Evolutionary conservation across 1,140 invertebrate species (phyloP).

Genomic region (Hylaeus volcanicus): DNA sequence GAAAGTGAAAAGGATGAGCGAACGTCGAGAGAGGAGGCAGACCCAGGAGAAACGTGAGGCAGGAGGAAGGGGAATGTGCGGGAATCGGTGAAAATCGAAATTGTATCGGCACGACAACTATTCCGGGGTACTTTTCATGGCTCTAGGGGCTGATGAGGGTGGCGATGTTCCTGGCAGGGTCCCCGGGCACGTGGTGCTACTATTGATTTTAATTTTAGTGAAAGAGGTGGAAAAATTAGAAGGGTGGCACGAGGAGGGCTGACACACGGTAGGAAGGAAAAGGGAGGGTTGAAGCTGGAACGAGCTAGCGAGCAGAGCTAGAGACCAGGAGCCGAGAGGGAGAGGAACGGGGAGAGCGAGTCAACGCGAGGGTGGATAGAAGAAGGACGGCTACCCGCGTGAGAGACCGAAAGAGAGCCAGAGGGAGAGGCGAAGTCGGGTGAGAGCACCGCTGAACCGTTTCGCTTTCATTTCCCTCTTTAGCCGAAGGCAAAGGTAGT

Average conservation of each 20-base stretch:
- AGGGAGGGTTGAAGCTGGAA: conserved; percentile 41
- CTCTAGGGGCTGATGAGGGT: conserved; percentile 72
- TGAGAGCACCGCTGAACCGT: conserved; percentile 64
- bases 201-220: conserved; percentile 82
- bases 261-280: conserved; percentile 63
- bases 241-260: conserved; percentile 77
- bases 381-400: conserved; percentile 9
- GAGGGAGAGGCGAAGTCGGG: conserved; percentile 53
- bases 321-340: conserved; percentile 42
- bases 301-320: conserved; percentile 5
- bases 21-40: not conserved
- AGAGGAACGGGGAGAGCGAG: conserved; percentile 44
- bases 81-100: conserved; percentile 1
- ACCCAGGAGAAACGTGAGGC: not conserved
- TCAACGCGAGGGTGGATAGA: not conserved
- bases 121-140: conserved; percentile 68
- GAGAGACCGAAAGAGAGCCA: conserved; percentile 24
- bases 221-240: conserved; percentile 82
- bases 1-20: conserved; percentile 1
- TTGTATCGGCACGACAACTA: conserved; percentile 54
- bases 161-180: conserved; percentile 75
- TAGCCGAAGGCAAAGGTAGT: conserved; percentile 66
- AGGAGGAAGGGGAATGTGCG: not conserved
- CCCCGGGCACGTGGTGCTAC: conserved; percentile 80
- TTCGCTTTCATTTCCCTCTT: conserved; percentile 71